Conservation (phyloP, 2,888 invertebrate species). For the Amiota minor region DNA sequence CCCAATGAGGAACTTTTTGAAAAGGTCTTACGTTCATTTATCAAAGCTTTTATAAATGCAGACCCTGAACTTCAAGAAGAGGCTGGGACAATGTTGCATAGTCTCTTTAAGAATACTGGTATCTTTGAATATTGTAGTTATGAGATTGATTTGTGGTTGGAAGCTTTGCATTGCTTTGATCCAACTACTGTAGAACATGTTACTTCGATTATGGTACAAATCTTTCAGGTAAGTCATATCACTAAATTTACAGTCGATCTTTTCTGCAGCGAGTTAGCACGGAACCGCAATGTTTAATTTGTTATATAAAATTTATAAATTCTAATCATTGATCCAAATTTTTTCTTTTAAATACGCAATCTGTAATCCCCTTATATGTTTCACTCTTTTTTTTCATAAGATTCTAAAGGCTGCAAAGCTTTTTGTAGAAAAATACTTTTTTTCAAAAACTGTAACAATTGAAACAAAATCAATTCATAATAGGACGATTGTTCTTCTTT, state of each 20-base stretch:
- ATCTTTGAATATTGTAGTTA: constrained; percentile 77
- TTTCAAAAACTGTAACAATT: not conserved
- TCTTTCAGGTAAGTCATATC: constrained; percentile 47
- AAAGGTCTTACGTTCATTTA: constrained; percentile 76
- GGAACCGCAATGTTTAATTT: not conserved
- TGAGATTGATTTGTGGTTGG: constrained; percentile 82
- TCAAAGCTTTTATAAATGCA: constrained; percentile 75
- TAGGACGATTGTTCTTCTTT: not conserved
- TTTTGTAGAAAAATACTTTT: too few relatives aligned
- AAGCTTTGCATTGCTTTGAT: constrained; percentile 69
- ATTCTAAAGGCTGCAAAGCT: too few relatives aligned
- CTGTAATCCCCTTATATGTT: too few relatives aligned
- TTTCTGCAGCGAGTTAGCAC: not conserved
- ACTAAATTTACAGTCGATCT: not conserved
- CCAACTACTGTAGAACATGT: constrained; percentile 58
- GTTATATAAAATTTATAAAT: too few relatives aligned
- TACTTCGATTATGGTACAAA: constrained; percentile 60
- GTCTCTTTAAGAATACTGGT: constrained; percentile 78
- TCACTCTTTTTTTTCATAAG: too few relatives aligned
- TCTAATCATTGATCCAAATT: too few relatives aligned
- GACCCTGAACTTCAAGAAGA: constrained; percentile 72
- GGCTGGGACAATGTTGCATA: constrained; percentile 76
- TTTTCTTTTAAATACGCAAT: too few relatives aligned
- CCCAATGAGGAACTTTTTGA: constrained; percentile 76
- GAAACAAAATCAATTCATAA: too few relatives aligned